Percentiles rank a stretch among this genome's conserved stretches.
phyloP scores from a whole-genome alignment of 2,113 vertebrate species.

The Microcebus lehilahytsara region DNA sequence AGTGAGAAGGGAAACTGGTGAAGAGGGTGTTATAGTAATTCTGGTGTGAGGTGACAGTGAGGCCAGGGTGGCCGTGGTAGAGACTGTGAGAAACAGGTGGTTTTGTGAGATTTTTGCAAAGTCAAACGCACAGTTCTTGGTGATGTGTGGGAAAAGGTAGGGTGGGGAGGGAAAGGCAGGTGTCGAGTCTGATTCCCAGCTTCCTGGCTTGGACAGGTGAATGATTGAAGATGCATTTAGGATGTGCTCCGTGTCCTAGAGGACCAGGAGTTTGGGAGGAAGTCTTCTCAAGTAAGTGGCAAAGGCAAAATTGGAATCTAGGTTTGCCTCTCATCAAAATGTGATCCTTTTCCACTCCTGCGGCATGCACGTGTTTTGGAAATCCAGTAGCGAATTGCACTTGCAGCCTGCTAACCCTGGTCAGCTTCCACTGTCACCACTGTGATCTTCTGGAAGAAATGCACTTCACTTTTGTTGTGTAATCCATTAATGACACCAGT shows the following conservation, averaged over 20 bases:
- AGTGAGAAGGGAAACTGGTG: background rate
- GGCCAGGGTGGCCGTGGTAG: accelerated
- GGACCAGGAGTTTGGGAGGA: too few relatives aligned
- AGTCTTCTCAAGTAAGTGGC: background rate
- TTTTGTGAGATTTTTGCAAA: background rate
- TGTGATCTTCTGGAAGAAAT: background rate
- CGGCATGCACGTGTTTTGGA: background rate
- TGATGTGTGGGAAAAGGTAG: background rate
- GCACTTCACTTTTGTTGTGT: background rate
- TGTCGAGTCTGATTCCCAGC: background rate
- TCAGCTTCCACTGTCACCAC: background rate
- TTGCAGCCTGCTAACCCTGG: background rate
- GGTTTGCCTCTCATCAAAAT: background rate
- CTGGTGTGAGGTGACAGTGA: background rate
- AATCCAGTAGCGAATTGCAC: background rate
- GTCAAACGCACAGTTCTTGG: background rate
- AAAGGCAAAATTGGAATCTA: background rate
- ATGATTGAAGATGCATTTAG: too few relatives aligned
- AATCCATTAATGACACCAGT: accelerated
- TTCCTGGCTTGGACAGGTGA: background rate
- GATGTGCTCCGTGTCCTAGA: accelerated
- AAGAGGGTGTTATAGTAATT: too few relatives aligned
- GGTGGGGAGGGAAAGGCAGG: background rate
- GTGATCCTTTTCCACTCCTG: background rate
- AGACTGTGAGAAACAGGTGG: background rate